Evolutionary conservation across 37 sponge, comb jelly and placozoan genomes (phyloP).

Genomic region (Ianthella basta): DNA sequence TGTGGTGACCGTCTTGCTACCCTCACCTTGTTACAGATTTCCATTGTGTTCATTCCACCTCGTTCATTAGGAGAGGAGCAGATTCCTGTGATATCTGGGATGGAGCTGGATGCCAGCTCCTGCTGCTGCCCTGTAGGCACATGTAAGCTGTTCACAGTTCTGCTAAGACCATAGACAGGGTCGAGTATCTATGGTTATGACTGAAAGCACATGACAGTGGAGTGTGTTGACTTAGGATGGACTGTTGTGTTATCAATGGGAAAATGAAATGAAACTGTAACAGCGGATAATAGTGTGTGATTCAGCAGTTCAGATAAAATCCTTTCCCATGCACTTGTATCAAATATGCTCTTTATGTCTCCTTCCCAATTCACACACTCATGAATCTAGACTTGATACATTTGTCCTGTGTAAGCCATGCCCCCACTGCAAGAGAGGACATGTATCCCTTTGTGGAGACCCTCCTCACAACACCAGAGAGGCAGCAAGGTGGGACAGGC

Average conservation of each 20-base stretch:
- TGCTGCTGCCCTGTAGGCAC: constrained; percentile 25
- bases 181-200: background rate
- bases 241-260: no score
- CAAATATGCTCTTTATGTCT: no score
- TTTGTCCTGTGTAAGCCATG: background rate
- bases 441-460: constrained; percentile 8
- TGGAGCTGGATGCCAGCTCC: constrained; percentile 20
- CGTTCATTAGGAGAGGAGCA: background rate
- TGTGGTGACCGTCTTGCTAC: background rate
- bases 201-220: no score
- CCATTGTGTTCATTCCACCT: background rate
- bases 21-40: background rate
- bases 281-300: no score
- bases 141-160: no score
- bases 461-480: constrained; percentile 18
- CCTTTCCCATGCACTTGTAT: no score
- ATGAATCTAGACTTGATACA: background rate
- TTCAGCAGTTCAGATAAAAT: no score
- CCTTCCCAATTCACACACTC: no score
- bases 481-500: background rate
- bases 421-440: constrained; percentile 12
- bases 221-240: no score
- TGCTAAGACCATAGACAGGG: no score
- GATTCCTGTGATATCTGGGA: background rate
- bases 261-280: no score